A percentile compares a stretch with the other conserved stretches of the same genome.
Conservation (phyloP, 2,888 invertebrate genomes). For the Conomelus anceps region DNA sequence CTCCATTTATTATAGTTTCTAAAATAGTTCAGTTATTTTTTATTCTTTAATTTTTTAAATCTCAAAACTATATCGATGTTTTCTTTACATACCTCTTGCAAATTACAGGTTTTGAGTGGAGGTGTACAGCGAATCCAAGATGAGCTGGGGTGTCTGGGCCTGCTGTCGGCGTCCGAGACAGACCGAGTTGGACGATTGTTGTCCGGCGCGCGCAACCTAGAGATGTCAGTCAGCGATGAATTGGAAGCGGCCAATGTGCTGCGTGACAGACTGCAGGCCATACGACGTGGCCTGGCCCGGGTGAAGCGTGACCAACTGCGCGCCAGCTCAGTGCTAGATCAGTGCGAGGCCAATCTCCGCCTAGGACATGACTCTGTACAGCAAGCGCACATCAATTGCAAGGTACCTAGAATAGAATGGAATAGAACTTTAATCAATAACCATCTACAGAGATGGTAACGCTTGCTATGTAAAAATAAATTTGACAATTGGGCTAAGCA, state of each 20-base stretch:
- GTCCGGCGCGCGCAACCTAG: conserved; percentile 61
- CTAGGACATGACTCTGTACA: conserved; percentile 71
- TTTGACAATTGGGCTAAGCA: neutral
- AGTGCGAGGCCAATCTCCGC: conserved; percentile 63
- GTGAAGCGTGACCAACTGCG: conserved; percentile 62
- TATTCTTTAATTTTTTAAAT: too few species aligned
- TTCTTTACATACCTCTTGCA: too few species aligned
- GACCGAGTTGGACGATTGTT: conserved; percentile 68
- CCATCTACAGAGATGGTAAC: too few species aligned
- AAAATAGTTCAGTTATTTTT: neutral
- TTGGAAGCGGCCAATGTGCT: conserved; percentile 65
- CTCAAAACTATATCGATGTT: too few species aligned
- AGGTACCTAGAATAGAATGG: conserved; percentile 39
- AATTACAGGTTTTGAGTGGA: conserved; percentile 31
- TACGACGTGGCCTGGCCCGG: conserved; percentile 62
- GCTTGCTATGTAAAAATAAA: too few species aligned
- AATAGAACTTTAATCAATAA: too few species aligned
- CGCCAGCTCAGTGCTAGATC: conserved; percentile 53
- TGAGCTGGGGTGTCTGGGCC: conserved; percentile 66
- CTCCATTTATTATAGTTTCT: neutral
- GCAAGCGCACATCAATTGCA: conserved; percentile 65
- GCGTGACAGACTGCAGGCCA: conserved; percentile 65
- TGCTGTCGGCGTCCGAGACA: conserved; percentile 65
- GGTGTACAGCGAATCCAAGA: conserved; percentile 54
- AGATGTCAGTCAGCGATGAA: conserved; percentile 67